Base-by-base conservation (phyloP, 2,888 invertebrate genomes). In the Schizotus pectinicornis region DNA sequence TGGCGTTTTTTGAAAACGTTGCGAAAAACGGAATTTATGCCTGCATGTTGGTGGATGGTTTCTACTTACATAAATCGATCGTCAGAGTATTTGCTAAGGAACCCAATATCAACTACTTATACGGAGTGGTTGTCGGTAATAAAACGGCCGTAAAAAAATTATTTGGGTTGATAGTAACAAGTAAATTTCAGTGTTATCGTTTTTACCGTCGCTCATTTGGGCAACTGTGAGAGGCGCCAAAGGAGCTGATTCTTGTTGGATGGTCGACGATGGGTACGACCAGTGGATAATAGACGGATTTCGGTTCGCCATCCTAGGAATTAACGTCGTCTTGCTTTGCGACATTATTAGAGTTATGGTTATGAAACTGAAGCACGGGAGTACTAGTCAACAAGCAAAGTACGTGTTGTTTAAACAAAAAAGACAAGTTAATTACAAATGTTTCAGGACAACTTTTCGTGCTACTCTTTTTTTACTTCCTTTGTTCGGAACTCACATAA, bases 381-480 rank as follows among this genome's bases (percentile, higher is more conserved):
- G 82, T 59, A 77, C 81, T 6, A 80, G 82, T 62, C 81, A 83
- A 65, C 74, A 77, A 65, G 69, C 73, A 6, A 76, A 64, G 76
- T 75, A 68, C 46, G 51, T 54, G 3, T 9, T 9, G 9, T n/a
- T 31, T 31, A 31, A 31, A 7, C 2, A 12, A 30, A 22, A 30
- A 31, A n/a, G 7, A 37, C 5, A 12, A 33, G 12, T 30, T 38
- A 39, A 6, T 41, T 7, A 31, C 7, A 30, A 39, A 22, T 41
- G 60, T 77, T 74, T 70, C 72, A 88, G 88, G 74, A 83, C 81
- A 60, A 85, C 87, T 31, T 81, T 86, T 11, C 85, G 86, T 70
- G 88, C 89, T 0, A 86, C 87, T 0, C 67, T 88, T 42, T 86
- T 89, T 67, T 80, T 90, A 63, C 84, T 89, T 76, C 89, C 89